Evolutionary conservation across 2,113 vertebrate genomes (phyloP).

Genomic region (Asarcornis scutulata): DNA sequence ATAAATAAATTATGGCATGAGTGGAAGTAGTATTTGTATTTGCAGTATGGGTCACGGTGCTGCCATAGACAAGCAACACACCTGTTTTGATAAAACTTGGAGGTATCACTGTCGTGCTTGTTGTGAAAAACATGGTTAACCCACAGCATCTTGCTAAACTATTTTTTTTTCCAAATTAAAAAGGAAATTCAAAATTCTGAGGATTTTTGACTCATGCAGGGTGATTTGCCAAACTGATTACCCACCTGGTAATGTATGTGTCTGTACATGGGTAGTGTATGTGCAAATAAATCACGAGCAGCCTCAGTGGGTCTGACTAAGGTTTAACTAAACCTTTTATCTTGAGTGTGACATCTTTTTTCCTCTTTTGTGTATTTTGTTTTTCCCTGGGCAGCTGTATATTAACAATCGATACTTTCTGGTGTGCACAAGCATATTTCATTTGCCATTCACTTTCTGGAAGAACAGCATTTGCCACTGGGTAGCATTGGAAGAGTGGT

Average conservation of each 20-base stretch:
- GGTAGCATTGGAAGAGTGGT: neutral
- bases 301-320: neutral
- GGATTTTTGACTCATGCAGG: neutral
- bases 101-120: neutral
- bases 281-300: neutral
- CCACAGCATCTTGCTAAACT: neutral
- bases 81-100: neutral
- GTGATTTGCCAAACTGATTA: neutral
- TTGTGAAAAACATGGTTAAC: neutral
- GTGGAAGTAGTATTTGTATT: neutral
- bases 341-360: neutral
- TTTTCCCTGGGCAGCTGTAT: neutral
- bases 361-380: neutral
- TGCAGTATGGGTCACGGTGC: neutral
- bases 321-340: neutral
- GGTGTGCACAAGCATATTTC: neutral
- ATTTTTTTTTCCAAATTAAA: neutral
- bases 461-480: neutral
- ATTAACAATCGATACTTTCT: neutral
- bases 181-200: neutral
- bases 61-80: rapidly evolving
- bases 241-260: rapidly evolving
- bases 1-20: neutral
- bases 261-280: neutral
- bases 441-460: neutral